Evolutionary conservation across 1,140 invertebrate genomes (phyloP).

Genomic region (Anastrepha ludens): DNA sequence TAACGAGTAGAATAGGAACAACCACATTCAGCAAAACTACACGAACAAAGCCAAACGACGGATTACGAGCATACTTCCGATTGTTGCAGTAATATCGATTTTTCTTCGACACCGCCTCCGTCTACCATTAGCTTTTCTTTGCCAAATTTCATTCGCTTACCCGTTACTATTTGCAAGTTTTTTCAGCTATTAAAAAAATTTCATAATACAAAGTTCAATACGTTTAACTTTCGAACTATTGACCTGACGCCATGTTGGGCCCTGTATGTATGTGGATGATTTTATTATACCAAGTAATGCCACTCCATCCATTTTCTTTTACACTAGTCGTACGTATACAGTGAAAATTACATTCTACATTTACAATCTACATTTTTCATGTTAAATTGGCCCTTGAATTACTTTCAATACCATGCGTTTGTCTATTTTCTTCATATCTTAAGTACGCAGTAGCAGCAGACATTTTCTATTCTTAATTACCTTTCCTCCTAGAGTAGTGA

Average conservation of each 20-base stretch:
- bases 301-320: no score
- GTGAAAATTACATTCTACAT: not conserved
- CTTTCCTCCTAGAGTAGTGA: not conserved
- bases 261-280: no score
- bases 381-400: not conserved
- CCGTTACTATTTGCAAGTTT: not conserved
- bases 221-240: not conserved
- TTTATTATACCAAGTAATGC: no score
- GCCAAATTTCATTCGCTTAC: slow-evolving; percentile 18
- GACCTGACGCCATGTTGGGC: not conserved
- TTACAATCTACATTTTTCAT: not conserved
- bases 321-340: not conserved
- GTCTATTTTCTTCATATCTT: not conserved
- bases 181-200: not conserved
- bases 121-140: not conserved
- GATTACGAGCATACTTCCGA: slow-evolving; percentile 12
- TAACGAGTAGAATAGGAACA: not conserved
- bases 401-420: not conserved
- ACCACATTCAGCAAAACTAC: not conserved
- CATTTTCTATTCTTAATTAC: not conserved
- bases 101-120: slow-evolving; percentile 5
- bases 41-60: slow-evolving; percentile 34
- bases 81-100: slow-evolving; percentile 37
- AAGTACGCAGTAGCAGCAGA: slow-evolving; percentile 4
- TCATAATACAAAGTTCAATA: not conserved